Conservation (phyloP, 1,140 invertebrate species). For the Apis cerana region DNA sequence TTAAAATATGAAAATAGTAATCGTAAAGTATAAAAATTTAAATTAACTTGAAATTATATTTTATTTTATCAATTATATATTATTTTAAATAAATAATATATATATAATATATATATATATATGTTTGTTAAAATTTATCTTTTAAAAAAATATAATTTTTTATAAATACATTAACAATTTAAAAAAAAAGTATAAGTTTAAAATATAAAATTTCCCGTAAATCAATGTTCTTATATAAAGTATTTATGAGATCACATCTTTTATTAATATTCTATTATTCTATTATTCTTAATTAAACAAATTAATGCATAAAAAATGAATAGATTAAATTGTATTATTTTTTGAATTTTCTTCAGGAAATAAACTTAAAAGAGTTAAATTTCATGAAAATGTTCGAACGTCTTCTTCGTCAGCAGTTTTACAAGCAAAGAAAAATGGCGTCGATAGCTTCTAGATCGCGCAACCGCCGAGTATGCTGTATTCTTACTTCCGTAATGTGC, state of each 20-base stretch:
- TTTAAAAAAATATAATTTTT: background rate
- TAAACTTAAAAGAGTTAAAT: background rate
- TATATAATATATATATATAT: background rate
- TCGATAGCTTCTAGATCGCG: slow-evolving; percentile 36
- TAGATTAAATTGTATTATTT: background rate
- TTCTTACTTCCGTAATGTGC: slow-evolving; percentile 37
- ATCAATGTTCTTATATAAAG: background rate
- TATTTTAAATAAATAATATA: background rate
- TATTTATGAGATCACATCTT: background rate
- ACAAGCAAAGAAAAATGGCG: slow-evolving; percentile 39
- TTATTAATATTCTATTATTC: background rate
- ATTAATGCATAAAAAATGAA: background rate
- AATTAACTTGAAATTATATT: background rate
- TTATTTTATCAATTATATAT: background rate
- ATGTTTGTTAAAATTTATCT: background rate
- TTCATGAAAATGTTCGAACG: background rate
- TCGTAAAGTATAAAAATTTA: background rate
- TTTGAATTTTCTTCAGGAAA: background rate
- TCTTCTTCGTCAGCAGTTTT: slow-evolving; percentile 35
- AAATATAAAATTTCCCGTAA: background rate
- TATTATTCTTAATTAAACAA: no score
- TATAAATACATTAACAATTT: background rate
- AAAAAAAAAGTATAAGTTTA: background rate
- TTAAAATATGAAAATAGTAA: background rate
- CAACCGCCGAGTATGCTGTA: slow-evolving; percentile 33